phyloP scores from a whole-genome alignment of 2,797 vertebrate genomes.

The Parotocinclus haroldoi region DNA sequence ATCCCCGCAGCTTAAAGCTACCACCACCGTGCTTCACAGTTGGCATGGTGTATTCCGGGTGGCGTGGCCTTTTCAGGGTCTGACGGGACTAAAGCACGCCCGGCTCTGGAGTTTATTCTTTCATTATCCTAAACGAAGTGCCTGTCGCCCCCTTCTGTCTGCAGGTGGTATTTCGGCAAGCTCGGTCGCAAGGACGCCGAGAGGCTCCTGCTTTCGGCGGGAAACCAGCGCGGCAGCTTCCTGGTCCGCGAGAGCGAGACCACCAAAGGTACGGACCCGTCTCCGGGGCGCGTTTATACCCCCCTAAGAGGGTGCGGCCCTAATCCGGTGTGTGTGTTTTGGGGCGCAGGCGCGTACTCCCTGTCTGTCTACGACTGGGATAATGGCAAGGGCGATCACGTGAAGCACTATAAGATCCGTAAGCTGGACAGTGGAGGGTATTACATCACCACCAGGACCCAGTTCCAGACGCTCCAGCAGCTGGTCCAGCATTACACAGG shows the following conservation, averaged over 20 bases:
- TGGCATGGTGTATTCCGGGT: too few relatives aligned
- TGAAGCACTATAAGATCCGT: conserved; percentile 98
- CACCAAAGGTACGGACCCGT: conserved; percentile 80
- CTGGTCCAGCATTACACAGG: conserved; percentile 97
- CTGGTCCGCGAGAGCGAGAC: conserved; percentile 96
- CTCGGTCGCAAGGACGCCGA: conserved; percentile 94
- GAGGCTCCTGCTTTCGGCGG: conserved; percentile 88
- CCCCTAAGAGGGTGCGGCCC: too few relatives aligned
- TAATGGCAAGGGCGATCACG: conserved; percentile 93
- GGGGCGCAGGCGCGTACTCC: conserved; percentile 87
- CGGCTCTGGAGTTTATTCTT: too few relatives aligned
- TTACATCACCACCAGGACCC: conserved; percentile 96
- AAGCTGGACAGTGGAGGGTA: conserved; percentile 97
- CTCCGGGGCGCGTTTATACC: too few relatives aligned
- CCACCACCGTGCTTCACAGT: too few relatives aligned
- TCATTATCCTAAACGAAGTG: too few relatives aligned
- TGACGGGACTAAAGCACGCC: too few relatives aligned
- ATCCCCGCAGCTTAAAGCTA: too few relatives aligned
- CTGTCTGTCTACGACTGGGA: conserved; percentile 97
- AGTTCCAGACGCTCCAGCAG: conserved; percentile 94
- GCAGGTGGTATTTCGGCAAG: conserved; percentile 97
- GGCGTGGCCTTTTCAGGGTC: too few relatives aligned
- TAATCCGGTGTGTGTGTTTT: conserved; percentile 3
- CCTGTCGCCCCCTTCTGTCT: conserved; percentile 12
- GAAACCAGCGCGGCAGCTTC: conserved; percentile 90